A percentile compares a stretch with the other conserved stretches of the same genome.
Evolutionary conservation across 2,113 vertebrate species (phyloP).

Genomic region (Ptyas mucosa): DNA sequence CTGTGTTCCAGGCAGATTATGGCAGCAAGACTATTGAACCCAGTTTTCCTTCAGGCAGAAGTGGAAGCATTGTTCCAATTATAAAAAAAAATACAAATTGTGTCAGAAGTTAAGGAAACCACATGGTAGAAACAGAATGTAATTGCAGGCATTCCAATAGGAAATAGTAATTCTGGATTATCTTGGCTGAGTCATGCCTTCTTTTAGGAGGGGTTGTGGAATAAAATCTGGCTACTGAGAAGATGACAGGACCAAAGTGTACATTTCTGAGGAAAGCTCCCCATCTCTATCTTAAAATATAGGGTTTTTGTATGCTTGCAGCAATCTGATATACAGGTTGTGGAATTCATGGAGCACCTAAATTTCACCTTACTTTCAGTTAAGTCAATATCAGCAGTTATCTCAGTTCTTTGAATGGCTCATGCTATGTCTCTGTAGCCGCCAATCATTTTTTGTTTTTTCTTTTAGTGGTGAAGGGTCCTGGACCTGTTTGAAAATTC

Average conservation of each 20-base stretch:
- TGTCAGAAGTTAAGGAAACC: neutral
- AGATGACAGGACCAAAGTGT: neutral
- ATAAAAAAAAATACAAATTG: neutral
- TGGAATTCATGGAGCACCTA: neutral
- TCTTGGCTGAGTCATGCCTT: neutral
- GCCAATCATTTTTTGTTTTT: neutral
- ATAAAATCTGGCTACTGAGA: neutral
- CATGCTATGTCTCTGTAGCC: neutral
- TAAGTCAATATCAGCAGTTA: neutral
- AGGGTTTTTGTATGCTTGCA: neutral
- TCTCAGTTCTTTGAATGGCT: neutral
- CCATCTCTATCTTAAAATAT: neutral
- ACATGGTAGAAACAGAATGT: neutral
- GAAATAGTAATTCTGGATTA: neutral
- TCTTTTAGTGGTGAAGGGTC: slow-evolving; percentile 80
- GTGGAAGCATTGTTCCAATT: neutral
- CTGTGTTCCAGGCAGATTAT: neutral
- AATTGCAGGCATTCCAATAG: neutral
- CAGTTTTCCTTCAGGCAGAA: neutral
- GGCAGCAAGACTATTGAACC: neutral
- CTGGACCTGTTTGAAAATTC: slow-evolving; percentile 78
- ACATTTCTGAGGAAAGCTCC: neutral
- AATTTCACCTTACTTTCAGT: neutral
- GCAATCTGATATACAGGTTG: neutral
- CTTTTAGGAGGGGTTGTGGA: neutral